Percentiles rank a stretch among this genome's conserved stretches.
Conservation (phyloP, 2,113 vertebrate genomes). For the Nannospalax galili region DNA sequence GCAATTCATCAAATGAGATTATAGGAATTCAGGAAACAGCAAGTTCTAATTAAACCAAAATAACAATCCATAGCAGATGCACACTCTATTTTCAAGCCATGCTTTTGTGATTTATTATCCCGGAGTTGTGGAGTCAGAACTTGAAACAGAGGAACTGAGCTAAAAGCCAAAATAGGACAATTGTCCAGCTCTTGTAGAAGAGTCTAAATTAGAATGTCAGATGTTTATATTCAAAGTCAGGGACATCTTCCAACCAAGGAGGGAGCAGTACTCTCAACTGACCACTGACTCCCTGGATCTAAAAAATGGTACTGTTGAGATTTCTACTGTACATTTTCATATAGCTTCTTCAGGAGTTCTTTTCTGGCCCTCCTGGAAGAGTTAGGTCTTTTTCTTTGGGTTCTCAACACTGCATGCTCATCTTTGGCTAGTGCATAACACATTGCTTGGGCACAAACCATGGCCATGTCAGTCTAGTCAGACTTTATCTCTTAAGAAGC, state of each 20-base stretch:
- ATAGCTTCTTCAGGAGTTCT: not conserved
- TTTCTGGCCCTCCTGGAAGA: not conserved
- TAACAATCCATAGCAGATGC: slow-evolving; percentile 43
- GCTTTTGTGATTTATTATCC: slow-evolving; percentile 17
- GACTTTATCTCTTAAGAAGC: not conserved
- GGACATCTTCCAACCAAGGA: not conserved
- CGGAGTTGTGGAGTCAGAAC: slow-evolving; percentile 24
- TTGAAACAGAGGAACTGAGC: not conserved
- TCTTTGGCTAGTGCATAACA: not conserved
- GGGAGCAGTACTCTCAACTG: not conserved
- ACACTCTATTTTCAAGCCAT: slow-evolving; percentile 25
- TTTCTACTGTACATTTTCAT: not conserved
- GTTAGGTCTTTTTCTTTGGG: no score
- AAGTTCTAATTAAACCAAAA: slow-evolving; percentile 66
- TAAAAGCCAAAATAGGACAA: not conserved
- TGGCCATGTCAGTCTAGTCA: not conserved
- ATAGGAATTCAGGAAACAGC: slow-evolving; percentile 62
- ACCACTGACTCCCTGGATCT: not conserved
- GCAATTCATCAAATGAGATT: slow-evolving; percentile 50
- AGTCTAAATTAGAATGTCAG: not conserved
- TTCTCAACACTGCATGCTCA: not conserved
- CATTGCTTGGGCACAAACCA: not conserved
- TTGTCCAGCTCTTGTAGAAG: not conserved
- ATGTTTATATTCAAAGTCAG: not conserved
- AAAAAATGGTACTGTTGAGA: not conserved